phyloP scores from a whole-genome alignment of 2,113 vertebrate genomes.

The Dasyornis broadbenti region DNA sequence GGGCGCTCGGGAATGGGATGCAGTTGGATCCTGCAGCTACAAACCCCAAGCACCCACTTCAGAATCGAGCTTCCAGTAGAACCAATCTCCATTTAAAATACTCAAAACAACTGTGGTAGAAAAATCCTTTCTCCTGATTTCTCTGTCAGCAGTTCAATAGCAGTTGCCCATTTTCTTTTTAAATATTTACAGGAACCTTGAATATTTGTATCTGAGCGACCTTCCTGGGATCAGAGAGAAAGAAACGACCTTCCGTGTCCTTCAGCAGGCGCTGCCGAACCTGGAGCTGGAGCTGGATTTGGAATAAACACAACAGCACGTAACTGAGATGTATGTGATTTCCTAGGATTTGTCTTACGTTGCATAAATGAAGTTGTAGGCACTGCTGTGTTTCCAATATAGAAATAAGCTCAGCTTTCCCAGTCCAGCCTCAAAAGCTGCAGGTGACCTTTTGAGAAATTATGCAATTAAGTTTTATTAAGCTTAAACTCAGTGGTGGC shows the following conservation, averaged over 20 bases:
- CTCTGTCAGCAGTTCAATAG: background rate
- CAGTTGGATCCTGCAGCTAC: background rate
- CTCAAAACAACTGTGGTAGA: background rate
- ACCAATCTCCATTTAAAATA: background rate
- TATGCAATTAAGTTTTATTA: background rate
- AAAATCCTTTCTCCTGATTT: background rate
- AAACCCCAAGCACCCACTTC: background rate
- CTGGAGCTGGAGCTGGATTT: constrained; percentile 81
- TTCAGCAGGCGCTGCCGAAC: constrained; percentile 81
- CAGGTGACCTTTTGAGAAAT: background rate
- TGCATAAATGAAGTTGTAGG: background rate
- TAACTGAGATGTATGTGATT: background rate
- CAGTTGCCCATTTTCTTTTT: background rate
- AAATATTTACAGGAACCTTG: constrained; percentile 80
- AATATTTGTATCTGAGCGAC: constrained; percentile 87
- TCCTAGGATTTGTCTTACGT: background rate
- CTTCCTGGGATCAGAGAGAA: constrained; percentile 86
- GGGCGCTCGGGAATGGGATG: background rate
- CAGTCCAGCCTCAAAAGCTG: background rate
- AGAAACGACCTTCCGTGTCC: constrained; percentile 68
- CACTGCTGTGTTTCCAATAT: background rate
- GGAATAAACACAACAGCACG: background rate
- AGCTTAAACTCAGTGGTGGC: background rate
- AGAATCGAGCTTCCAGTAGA: background rate
- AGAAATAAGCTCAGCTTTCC: background rate